Conservation (phyloP, 2,888 invertebrate species). For the Cephalotes varians region DNA sequence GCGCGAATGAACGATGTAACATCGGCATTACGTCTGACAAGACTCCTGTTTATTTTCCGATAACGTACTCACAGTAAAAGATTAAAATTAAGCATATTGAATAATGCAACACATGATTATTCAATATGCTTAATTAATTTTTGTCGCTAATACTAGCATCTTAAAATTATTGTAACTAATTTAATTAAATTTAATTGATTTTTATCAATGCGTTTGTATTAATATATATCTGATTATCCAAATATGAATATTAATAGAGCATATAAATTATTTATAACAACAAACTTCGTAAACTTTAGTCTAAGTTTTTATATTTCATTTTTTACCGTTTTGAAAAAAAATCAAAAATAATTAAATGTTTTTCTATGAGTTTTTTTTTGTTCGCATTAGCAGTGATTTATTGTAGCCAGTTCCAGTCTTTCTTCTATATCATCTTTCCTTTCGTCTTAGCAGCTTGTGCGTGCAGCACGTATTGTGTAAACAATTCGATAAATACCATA, state of each 20-base stretch:
- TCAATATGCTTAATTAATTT: background rate
- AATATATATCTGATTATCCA: background rate
- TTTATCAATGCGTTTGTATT: background rate
- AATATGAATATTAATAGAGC: background rate
- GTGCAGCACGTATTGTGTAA: slow-evolving; percentile 41
- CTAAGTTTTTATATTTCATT: background rate
- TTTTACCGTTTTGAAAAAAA: background rate
- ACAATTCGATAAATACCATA: slow-evolving; percentile 45
- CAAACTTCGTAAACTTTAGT: background rate
- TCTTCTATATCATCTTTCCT: background rate
- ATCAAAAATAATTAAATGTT: background rate
- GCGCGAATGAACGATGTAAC: background rate
- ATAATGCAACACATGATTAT: background rate
- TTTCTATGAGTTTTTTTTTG: slow-evolving; percentile 20
- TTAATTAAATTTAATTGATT: slow-evolving; percentile 1
- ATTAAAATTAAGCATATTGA: slow-evolving; percentile 6
- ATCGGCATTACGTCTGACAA: background rate
- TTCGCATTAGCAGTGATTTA: background rate
- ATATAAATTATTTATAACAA: slow-evolving; percentile 1
- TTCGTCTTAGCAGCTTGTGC: slow-evolving; percentile 1
- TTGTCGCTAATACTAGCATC: background rate
- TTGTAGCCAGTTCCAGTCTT: background rate
- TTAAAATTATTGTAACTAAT: slow-evolving; percentile 1
- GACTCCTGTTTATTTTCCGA: background rate
- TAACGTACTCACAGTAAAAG: background rate